These are phyloP conservation scores for Tragelaphus strepsiceros DNA, from an alignment of 2,113 vertebrate species.

Conservation along the genomic window DNA sequence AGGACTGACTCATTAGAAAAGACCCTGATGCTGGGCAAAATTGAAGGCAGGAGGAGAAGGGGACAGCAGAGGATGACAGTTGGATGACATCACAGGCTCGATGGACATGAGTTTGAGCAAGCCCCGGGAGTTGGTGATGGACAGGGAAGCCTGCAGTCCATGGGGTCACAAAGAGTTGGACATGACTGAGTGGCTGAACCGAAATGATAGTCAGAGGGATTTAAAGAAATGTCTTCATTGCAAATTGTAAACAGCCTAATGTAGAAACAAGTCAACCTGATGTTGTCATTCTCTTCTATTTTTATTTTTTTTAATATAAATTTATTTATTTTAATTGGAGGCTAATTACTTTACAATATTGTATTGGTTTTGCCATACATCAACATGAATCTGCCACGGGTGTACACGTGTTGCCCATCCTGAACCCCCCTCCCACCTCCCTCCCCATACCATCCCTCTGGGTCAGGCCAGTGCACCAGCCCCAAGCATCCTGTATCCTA, in stretches of 20 bases:
- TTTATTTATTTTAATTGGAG: too few species aligned
- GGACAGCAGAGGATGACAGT: neutral
- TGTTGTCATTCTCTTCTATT: neutral
- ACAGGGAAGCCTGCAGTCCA: neutral
- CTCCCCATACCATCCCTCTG: too few species aligned
- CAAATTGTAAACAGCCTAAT: neutral
- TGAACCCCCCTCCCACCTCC: too few species aligned
- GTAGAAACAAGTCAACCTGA: neutral
- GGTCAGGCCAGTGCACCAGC: too few species aligned
- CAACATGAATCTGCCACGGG: too few species aligned
- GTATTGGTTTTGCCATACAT: too few species aligned
- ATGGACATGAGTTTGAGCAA: neutral
- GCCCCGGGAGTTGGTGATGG: neutral
- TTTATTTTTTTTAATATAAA: neutral
- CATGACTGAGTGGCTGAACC: neutral
- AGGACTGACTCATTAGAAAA: too few species aligned
- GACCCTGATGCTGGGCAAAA: neutral
- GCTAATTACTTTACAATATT: too few species aligned
- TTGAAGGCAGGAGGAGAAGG: neutral
- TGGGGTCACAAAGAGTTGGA: neutral
- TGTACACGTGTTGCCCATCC: too few species aligned
- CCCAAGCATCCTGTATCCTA: too few species aligned
- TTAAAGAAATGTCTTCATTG: neutral
- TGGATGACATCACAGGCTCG: fast-evolving
- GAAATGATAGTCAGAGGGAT: neutral